Evolutionary conservation across 2,888 invertebrate species (phyloP), one percentile per base, ranked within the genome.

Genomic region (Rhamphomyia laevipes): DNA sequence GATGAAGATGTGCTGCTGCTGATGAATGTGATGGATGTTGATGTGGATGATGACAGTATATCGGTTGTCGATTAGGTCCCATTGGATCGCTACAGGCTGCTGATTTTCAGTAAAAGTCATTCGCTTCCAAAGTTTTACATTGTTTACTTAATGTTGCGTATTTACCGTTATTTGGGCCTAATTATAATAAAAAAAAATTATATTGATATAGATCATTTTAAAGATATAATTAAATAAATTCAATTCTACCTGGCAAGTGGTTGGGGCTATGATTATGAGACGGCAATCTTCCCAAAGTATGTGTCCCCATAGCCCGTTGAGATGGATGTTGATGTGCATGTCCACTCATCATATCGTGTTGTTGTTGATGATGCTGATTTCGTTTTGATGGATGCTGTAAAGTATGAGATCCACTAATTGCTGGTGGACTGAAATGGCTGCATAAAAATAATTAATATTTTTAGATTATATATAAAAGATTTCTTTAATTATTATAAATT

Each of bases 91-190:
- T 68, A 64, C 68, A 70, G 68, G 66, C 72, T 68, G 68, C 74
- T 76, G 81, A 82, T 76, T 85, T 86, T 89, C 88, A 91, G 87
- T 91, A 92, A 78, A 90, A 91, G 77, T 91, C 90, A 68, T 84
- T 87, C 66, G 89, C 86, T 77, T 91, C 91, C 59, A 91, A 78
- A 65, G 91, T 91, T 78, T 91, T 91, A 84, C 91, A 92, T 78
- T 91, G 89, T 77, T 90, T 90, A 83, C 88, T 90, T 76, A 91
- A 78, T 75, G 90, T 91, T 74, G 90, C 89, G 83, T 90, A 91
- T 82, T 91, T 90, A 73, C 82, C 83, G 75, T 83, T 82, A 77
- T 86, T 81, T 63, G 81, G 80, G 68, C 81, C 81, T 69, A 60
- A 11, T 53, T 53, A 51, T 57, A 52, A 43, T 27, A 13, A 42